phyloP scores from a whole-genome alignment of 1,140 invertebrate species.

The Drosophila tropicalis region DNA sequence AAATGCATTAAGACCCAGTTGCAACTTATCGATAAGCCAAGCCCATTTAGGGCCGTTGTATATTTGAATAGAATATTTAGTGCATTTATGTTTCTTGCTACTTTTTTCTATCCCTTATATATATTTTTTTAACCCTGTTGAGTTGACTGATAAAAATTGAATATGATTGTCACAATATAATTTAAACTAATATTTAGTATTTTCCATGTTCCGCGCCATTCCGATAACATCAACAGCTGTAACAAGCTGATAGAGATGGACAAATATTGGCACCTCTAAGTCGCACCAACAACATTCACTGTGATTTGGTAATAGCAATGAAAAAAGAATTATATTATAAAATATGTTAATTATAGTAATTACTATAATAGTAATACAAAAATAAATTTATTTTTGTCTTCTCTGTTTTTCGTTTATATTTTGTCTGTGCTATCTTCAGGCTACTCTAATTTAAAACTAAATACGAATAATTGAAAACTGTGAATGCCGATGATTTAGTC shows the following conservation, averaged over 20 bases:
- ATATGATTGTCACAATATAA: neutral
- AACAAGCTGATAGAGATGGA: neutral
- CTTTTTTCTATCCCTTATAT: neutral
- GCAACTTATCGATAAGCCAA: neutral
- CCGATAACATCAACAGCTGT: slow-evolving; percentile 30
- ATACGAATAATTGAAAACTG: neutral
- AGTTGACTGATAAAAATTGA: too few relatives aligned
- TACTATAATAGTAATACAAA: too few relatives aligned
- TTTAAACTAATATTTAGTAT: slow-evolving; percentile 9
- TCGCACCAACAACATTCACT: neutral
- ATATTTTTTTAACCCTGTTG: too few relatives aligned
- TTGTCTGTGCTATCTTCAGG: too few relatives aligned
- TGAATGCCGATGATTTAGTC: neutral
- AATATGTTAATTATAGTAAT: neutral
- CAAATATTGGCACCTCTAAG: neutral
- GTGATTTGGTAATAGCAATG: neutral
- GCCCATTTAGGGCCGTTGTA: slow-evolving; percentile 5
- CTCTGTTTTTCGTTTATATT: neutral
- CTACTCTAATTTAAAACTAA: too few relatives aligned
- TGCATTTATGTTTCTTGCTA: neutral
- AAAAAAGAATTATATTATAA: neutral
- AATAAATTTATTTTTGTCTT: too few relatives aligned
- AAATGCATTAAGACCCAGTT: slow-evolving; percentile 35
- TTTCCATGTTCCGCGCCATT: slow-evolving; percentile 28
- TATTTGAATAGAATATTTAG: neutral